Evolutionary conservation across 2,113 vertebrate species (phyloP), one percentile per base, ranked within the genome.

Genomic region (Melanocharis versteri): DNA sequence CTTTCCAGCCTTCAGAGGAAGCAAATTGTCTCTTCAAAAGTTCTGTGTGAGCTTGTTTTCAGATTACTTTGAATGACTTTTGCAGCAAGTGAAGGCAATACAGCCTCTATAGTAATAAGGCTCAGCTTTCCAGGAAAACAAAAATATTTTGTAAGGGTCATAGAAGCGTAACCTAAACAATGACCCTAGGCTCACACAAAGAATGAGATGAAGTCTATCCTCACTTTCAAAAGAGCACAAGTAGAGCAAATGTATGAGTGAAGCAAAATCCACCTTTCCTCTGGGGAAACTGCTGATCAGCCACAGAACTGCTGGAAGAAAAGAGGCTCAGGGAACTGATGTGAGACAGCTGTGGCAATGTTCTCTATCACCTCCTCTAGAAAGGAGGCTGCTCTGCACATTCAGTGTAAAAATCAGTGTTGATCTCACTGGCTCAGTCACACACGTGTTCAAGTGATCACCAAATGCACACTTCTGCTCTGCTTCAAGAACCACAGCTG

Each of bases 371-470:
- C 9, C 4, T 57, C 60, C 30, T 66, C 35, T n/a, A 53, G 31
- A 72, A 81, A 72, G 35, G 44, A 87, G 24, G 58, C 39, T 79
- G 40, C 26, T 68, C 30, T 30, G 35, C 1, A 5, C 20, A 33
- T 44, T 33, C 66, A 76, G 21, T 61, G 72, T 56, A 57, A 66
- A 76, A 66, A 50, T 40, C 65, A 69, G 84, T 1, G 11, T 21
- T 2, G 19, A 50, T 78, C 45, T 60, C 81, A 30, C 28, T 76
- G 2, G 2, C 31, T 71, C 66, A n/a, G 30, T 50, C 69, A 47
- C 23, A 68, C 18, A 21, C 1, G 3, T 0, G 6, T 65, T 79
- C 31, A 42, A 51, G 57, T 0, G 3, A 31, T 39, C n/a, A 66
- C 42, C 33, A 94, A 87, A 92, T 13, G 39, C 42, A 51, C 58